phyloP scores from a whole-genome alignment of 2,797 vertebrate species.

The Vireo griseus region DNA sequence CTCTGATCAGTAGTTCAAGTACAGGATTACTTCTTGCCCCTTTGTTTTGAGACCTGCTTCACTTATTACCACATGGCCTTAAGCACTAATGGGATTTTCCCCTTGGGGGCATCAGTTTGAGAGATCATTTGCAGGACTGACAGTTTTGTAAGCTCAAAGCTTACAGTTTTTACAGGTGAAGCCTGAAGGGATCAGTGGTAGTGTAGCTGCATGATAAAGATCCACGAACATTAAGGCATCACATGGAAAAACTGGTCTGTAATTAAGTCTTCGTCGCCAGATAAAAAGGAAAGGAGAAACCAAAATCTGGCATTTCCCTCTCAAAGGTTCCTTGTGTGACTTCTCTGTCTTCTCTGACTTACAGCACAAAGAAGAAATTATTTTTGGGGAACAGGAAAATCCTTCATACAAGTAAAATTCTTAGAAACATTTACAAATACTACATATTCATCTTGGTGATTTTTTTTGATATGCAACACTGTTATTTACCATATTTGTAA shows the following conservation, averaged over 20 bases:
- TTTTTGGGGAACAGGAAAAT: not conserved
- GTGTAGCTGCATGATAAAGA: not conserved
- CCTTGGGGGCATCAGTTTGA: not conserved
- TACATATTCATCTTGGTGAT: not conserved
- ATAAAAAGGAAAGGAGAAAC: not conserved
- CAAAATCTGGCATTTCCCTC: not conserved
- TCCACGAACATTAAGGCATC: not conserved
- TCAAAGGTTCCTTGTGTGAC: not conserved
- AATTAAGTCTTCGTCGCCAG: not conserved
- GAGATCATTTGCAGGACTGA: not conserved
- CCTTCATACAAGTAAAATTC: not conserved
- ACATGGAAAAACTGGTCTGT: not conserved
- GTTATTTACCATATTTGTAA: not conserved
- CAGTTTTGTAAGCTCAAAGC: not conserved
- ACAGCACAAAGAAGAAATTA: not conserved
- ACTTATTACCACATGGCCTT: not conserved
- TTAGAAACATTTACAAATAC: not conserved
- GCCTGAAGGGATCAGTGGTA: not conserved
- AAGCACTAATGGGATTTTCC: not conserved
- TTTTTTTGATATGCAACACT: not conserved
- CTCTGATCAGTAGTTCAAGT: not conserved
- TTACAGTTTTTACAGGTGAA: not conserved
- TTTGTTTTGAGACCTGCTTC: slow-evolving; percentile 11
- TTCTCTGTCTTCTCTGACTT: not conserved
- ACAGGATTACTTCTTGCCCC: not conserved